Evolutionary conservation across 2,888 invertebrate genomes (phyloP).

Genomic region (Spodoptera exigua): DNA sequence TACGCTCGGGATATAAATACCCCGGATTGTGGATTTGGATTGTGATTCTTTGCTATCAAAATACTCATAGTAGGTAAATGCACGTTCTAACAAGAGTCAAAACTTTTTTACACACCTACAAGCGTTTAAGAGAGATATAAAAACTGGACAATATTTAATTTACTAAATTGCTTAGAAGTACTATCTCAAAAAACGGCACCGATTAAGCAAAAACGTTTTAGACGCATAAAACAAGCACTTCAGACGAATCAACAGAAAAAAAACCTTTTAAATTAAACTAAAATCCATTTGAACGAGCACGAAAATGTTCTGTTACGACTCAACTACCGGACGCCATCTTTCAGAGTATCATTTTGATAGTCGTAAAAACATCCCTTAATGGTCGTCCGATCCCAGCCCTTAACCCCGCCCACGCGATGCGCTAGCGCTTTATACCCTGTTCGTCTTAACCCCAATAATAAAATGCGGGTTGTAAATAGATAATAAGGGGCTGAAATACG

Average conservation of each 20-base stretch:
- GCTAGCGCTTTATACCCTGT: conserved; percentile 76
- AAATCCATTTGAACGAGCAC: conserved; percentile 61
- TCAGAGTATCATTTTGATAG: conserved; percentile 88
- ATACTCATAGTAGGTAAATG: no score
- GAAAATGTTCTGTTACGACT: conserved; percentile 76
- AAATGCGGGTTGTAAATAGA: conserved; percentile 89
- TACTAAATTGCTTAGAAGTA: conserved; percentile 28
- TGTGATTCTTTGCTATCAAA: no score
- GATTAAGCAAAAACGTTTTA: conserved; percentile 30
- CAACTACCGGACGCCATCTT: conserved; percentile 83
- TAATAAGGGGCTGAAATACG: conserved; percentile 85
- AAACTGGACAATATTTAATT: conserved; percentile 21
- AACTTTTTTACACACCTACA: no score
- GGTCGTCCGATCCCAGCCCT: conserved; percentile 82
- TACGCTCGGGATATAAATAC: no score
- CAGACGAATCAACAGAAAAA: conserved; percentile 47
- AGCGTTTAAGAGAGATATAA: no score
- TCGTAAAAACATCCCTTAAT: conserved; percentile 88
- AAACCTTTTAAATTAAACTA: conserved; percentile 64
- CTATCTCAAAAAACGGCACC: conserved; percentile 15
- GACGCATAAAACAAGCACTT: conserved; percentile 41
- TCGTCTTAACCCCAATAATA: conserved; percentile 89
- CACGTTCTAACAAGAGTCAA: no score
- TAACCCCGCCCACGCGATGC: conserved; percentile 76
- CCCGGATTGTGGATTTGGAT: no score